These are phyloP conservation scores for Arctia plantaginis DNA, from an alignment of 2,888 invertebrate genomes.

Conservation along the genomic window DNA sequence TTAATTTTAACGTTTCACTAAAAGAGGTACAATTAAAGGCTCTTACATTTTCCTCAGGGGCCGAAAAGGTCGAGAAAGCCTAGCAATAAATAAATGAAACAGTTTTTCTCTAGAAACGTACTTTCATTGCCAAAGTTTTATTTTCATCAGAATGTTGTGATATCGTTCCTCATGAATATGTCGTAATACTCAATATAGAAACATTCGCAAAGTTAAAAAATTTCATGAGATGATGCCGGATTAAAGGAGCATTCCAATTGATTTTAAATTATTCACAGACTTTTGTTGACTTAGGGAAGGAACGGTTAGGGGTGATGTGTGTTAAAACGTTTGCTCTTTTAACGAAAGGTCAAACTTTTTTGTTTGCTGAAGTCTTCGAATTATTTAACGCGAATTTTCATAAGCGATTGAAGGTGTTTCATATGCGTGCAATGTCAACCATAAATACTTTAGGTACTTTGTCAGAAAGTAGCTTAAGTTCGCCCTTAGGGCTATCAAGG, in stretches of 20 bases:
- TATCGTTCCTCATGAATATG: conserved; percentile 52
- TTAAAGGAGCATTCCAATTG: conserved; percentile 58
- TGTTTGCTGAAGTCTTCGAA: conserved; percentile 33
- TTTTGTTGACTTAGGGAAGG: conserved; percentile 55
- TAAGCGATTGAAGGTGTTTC: no score
- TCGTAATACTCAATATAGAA: conserved; percentile 14
- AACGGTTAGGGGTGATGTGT: conserved; percentile 43
- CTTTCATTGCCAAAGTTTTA: conserved; percentile 65
- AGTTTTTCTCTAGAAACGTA: conserved; percentile 65
- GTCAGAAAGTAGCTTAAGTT: conserved; percentile 23
- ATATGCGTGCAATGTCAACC: background rate
- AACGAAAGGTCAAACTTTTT: conserved; percentile 36
- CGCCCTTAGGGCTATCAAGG: conserved; percentile 40
- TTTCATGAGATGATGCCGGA: conserved; percentile 49
- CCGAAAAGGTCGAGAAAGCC: conserved; percentile 59
- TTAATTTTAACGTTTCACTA: conserved; percentile 67
- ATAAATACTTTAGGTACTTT: background rate
- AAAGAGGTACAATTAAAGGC: conserved; percentile 65
- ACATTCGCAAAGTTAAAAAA: conserved; percentile 42
- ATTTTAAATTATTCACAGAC: conserved; percentile 62
- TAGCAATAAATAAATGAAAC: conserved; percentile 73
- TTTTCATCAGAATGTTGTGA: conserved; percentile 64
- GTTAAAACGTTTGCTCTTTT: conserved; percentile 42
- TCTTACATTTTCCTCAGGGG: conserved; percentile 63
- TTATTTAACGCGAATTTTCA: conserved; percentile 29